Base-by-base conservation (phyloP, 2,113 vertebrate species). In the Oreotragus oreotragus region DNA sequence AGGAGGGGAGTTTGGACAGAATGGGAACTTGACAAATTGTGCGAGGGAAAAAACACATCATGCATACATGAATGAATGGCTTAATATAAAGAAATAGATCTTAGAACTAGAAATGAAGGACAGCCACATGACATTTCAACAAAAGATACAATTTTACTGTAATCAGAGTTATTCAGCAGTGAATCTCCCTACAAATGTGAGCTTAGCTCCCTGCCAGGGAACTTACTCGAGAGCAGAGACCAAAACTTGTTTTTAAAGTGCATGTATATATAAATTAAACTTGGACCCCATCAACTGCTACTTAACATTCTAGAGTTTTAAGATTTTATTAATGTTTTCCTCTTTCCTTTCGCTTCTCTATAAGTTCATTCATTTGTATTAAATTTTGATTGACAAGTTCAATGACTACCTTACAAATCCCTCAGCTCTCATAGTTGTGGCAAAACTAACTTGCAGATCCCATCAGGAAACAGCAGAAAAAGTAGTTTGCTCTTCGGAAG, bases 381-480 rank as follows among this genome's bases (percentile, higher is more conserved):
- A 81, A 28, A 93, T 90, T 96, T 93, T 96, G 76, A 96, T 2
- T 95, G 80, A 85, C 30, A 92, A 76, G 15, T 94, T 95, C 81
- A 95, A 47, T 70, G 76, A 84, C 57, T 49, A 66, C 58, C 39
- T 95, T 95, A 91, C 9, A 91, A 96, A 84, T 76, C 55, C n/a
- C 73, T 93, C 27, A 45, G 58, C 7, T 66, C 28, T 88, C 10
- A 70, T 12, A 88, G 14, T 91, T 53, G 47, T 81, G 2, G 27
- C 39, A 92, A 94, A 90, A 81, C 19, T 66, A 84, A 77, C 60
- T 96, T 84, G 19, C 70, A 91, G 17, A 4, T 85, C n/a, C n/a
- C 60, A 89, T 14, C 43, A 73, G 58, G 17, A 93, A 93, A 70
- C 19, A 53, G 43, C 7, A 88, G 36, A 94, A 77, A 94, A 95